Base-by-base conservation (phyloP, 1,140 invertebrate genomes). In the Drosophila arawakana region DNA sequence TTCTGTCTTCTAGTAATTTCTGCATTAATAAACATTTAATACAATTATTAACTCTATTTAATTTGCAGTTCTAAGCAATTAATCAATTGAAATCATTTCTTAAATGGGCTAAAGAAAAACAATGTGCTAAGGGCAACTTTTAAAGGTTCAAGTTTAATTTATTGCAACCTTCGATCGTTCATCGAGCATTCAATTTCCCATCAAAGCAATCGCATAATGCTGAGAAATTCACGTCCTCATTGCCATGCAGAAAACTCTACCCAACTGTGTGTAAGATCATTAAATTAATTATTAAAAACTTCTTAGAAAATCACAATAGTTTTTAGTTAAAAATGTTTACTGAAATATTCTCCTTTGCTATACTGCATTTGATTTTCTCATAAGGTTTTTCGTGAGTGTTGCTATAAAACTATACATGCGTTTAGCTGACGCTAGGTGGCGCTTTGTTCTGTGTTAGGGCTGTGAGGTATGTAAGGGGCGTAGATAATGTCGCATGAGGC, bases 51-150 rank as follows among this genome's bases (percentile, higher is more conserved):
- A 41, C 25, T 21, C 10, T 41, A 54, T 18, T 13, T 47, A 47
- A 13, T 43, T 43, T 10, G 11, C 13, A 67, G 65, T 54, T 55
- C 35, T 7, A 46, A 57, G 10, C 41, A 35, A 10, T n/a, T 10
- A 57, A 25, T 21, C 37, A 21, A 41, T 21, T 57, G 15, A 39
- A 41, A 39, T 8, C 6, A 39, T 52, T 52, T 25, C 39, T 55
- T 18, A 55, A 55, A 13, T 15, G 50, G 25, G 35, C 50, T 13
- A 43, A 43, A 15, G 1, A 15, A n/a, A 46, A 21, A 50, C 39
- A 57, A 37, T 54, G 34, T 35, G 30, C n/a, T 11, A 43, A 44
- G 60, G 60, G 47, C 13, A 57, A 57, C n/a, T 21, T 10, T 30
- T 21, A 52, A 30, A 34, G 49, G 10, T 25, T 7, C 34, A 18